Conservation (phyloP, 1,140 invertebrate genomes). For the Procambarus clarkii region DNA sequence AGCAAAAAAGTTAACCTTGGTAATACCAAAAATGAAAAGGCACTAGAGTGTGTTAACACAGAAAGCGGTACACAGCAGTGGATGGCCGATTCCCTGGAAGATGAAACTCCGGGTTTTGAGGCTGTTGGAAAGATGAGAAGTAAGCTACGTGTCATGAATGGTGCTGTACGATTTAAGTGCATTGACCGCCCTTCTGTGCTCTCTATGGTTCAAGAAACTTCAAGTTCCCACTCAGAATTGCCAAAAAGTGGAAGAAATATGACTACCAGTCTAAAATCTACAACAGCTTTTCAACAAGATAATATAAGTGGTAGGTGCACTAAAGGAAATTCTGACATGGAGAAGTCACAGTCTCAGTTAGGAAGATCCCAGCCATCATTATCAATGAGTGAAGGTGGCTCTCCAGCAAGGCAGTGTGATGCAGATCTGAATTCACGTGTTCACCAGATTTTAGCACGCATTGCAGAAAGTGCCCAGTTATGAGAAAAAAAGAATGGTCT, state of each 20-base stretch:
- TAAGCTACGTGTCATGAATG: conserved; percentile 20
- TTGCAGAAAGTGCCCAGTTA: conserved; percentile 53
- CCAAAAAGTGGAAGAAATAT: neutral
- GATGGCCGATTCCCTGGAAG: conserved; percentile 25
- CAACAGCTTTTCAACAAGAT: neutral
- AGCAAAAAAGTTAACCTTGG: neutral
- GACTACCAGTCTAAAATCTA: neutral
- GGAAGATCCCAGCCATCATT: neutral
- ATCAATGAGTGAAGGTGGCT: neutral
- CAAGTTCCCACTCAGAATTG: neutral
- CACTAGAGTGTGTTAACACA: neutral
- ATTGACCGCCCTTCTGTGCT: conserved; percentile 42
- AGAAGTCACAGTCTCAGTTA: neutral
- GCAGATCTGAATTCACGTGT: conserved; percentile 45
- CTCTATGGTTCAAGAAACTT: conserved; percentile 27
- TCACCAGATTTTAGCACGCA: conserved; percentile 53
- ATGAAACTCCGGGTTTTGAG: conserved; percentile 13
- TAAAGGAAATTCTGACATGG: neutral
- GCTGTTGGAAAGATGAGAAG: conserved; percentile 22
- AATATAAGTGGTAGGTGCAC: too few species aligned
- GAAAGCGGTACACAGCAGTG: neutral
- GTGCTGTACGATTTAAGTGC: conserved; percentile 38
- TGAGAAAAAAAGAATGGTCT: neutral
- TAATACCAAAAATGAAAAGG: neutral
- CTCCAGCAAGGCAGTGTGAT: neutral